Evolutionary conservation across 1,140 invertebrate species (phyloP), one percentile per base, ranked within the genome.

Genomic region (Drosophila kurseongensis): DNA sequence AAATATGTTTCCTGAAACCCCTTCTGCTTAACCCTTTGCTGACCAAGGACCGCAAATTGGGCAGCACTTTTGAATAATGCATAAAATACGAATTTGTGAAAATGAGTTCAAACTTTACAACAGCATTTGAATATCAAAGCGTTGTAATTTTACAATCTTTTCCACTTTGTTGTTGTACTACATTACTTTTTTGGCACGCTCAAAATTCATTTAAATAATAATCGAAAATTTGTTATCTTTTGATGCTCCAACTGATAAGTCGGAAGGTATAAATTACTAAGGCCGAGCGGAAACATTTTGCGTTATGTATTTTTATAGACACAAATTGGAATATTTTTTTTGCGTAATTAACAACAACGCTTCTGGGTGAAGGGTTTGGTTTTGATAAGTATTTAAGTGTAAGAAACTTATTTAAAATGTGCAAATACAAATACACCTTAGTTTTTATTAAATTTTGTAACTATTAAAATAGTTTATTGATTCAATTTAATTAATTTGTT

Each of bases 61-160:
- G 55, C 55, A 57, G 50, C 73, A 88, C 84, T 88, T 72, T 84
- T 89, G 85, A 89, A 90, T 89, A 90, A 89, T 89, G 84, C 85
- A 90, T 90, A 75, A 78, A 89, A 74, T 77, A 44, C 54, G 63
- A 68, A 86, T 76, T 69, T 79, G 52, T 47, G 75, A 78, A 78
- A 78, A 78, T 78, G 63, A 88, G 83, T 88, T 80, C 35, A 78
- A 84, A 80, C 62, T 85, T 88, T 89, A 56, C 62, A 65, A 59
- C 38, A 66, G 12, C 75, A 89, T 91, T 91, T 91, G 80, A 91
- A 91, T 91, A 91, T 91, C 88, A 91, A 91, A 91, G 88, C 77
- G 47, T 63, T 71, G 66, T 76, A 41, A 57, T 75, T 51, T 76
- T n/a, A 36, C 4, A 9, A 18, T 29, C 35, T 50, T 50, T 66